Evolutionary conservation across 2,888 invertebrate species (phyloP), one percentile per base, ranked within the genome.

Genomic region (Hermaeophaga mercurialis): DNA sequence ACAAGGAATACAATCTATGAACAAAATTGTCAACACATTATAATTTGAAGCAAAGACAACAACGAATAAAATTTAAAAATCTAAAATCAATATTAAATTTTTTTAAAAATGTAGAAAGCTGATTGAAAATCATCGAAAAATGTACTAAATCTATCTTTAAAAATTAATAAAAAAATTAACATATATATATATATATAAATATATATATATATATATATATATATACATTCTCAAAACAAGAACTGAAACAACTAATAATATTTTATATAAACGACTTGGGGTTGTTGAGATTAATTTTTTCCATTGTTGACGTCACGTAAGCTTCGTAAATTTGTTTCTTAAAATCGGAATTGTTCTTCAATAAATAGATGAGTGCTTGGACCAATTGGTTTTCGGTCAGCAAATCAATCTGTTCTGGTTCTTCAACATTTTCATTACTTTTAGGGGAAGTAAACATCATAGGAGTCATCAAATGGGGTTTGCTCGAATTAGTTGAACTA

Each of bases 291-390:
- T 72, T 73, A 3, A 73, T 70, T 56, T 69, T 75, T 59, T 90
- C 89, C 73, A 88, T 84, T 72, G 91, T 89, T 24, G 91, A 90
- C 79, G 92, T 91, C 12, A 94, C 88, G 75, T 96, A 96, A 50
- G 93, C 95, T 79, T 95, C 93, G 74, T 96, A 94, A 61, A 96
- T 81, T 77, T 91, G 93, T 72, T 87, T 88, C 26, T 94, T 86
- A 80, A 96, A 96, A 66, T 91, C 90, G 24, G 89, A 84, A 77
- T 96, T 94, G 78, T 90, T 90, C 80, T 91, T 89, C 55, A 95
- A 81, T 55, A 96, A 82, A 79, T 94, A 90, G 69, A 89, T 87
- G 72, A 96, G 86, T 19, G 95, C 94, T 80, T 95, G 94, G 26
- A 91, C 85, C 58, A 96, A 82, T 76, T 96, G 96, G 73, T 91